Conservation (phyloP, 2,113 vertebrate species). For the Osmerus eperlanus region DNA sequence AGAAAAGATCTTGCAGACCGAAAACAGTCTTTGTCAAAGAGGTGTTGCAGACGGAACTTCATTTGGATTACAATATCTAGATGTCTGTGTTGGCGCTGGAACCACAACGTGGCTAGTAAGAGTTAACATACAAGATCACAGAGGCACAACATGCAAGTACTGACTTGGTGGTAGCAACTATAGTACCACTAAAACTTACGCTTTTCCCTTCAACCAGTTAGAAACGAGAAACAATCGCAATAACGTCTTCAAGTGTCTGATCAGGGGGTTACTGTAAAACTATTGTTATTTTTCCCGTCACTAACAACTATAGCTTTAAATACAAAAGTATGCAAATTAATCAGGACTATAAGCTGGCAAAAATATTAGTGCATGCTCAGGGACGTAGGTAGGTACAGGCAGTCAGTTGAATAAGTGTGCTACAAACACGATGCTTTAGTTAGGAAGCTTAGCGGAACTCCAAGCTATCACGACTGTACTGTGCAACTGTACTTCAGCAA, state of each 20-base stretch:
- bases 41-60: not conserved
- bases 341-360: not conserved
- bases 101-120: not conserved
- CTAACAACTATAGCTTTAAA: slow-evolving; percentile 8
- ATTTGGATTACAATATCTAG: not conserved
- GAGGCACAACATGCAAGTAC: slow-evolving; percentile 14
- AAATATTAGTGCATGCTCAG: slow-evolving; percentile 22
- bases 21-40: not conserved
- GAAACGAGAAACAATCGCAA: not conserved
- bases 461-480: too few species aligned
- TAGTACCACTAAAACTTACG: slow-evolving; percentile 5
- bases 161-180: not conserved
- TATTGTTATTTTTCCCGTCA: not conserved
- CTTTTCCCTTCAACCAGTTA: slow-evolving; percentile 1
- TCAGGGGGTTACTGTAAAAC: too few species aligned
- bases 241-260: too few species aligned
- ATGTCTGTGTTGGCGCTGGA: not conserved
- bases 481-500: too few species aligned
- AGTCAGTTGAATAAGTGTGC: slow-evolving; percentile 14
- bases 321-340: slow-evolving; percentile 1
- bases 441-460: not conserved
- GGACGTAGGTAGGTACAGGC: not conserved
- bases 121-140: slow-evolving; percentile 12
- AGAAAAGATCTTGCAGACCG: not conserved
- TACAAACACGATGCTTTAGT: not conserved